These are phyloP conservation scores for Ceriagrion tenellum DNA, from an alignment of 2,888 invertebrate species.

Conservation along the genomic window DNA sequence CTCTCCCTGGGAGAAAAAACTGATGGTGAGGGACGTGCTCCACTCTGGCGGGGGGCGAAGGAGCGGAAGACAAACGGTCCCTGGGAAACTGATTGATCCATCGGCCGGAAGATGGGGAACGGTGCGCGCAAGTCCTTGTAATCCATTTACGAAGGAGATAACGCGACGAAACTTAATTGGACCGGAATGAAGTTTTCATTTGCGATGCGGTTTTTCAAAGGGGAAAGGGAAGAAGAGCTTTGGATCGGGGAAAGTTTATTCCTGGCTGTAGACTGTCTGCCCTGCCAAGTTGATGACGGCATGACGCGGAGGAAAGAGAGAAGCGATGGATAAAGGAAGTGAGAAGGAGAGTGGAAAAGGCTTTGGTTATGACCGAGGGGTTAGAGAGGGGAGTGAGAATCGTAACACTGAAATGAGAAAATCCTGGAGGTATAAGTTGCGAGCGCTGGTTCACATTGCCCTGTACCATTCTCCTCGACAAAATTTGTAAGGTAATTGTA, in stretches of 20 bases:
- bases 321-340: background rate
- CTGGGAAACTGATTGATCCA: constrained; percentile 43
- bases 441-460: too few species aligned
- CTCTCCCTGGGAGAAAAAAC: background rate
- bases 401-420: background rate
- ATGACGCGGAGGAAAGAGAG: background rate
- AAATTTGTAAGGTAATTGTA: too few species aligned
- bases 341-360: background rate
- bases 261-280: background rate
- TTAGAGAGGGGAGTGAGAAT: background rate
- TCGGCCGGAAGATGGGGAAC: constrained; percentile 10
- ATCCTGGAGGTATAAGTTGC: background rate
- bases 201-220: constrained; percentile 43
- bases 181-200: constrained; percentile 61
- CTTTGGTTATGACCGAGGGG: background rate
- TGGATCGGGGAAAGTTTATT: constrained; percentile 51
- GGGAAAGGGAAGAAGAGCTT: background rate
- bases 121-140: constrained; percentile 1
- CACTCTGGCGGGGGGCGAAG: background rate
- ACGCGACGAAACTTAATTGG: constrained; percentile 66
- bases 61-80: constrained; percentile 38
- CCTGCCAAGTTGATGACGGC: background rate
- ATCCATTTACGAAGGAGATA: constrained; percentile 59
- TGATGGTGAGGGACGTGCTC: background rate
- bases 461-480: too few species aligned